Base-by-base conservation (phyloP, 2,888 invertebrate species). In the Syrphus vitripennis region DNA sequence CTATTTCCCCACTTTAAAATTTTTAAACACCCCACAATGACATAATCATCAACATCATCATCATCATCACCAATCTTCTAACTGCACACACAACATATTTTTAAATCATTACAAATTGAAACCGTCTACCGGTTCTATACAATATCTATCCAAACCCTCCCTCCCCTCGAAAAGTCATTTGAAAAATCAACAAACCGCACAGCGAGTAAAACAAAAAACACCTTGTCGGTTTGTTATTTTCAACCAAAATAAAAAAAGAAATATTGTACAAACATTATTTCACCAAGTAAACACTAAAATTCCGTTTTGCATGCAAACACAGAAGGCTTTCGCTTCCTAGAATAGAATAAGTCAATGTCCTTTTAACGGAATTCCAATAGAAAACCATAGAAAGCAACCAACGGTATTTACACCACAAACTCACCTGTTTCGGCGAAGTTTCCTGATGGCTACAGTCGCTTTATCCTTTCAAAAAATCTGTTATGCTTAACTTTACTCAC, bases 391-490 rank as follows among this genome's bases (percentile, higher is more conserved):
- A 29, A 57, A 29, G 31, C 69, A 63, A 37, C 63, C 45, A 40
- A 34, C 3, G 48, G 65, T 31, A 65, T 42, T 29, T 19, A 24
- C 37, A 14, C 55, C 31, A 59, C 16, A 19, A 53, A 37, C 69
- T 70, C 61, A 74, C 72, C 83, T 78, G 74, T 48, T 74, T 50
- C 48, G 34, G 63, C 24, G 61, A 65, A 34, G 24, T 59, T 80
- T 65, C 75, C 80, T 74, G 55, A 24, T 26, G 10, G 21, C 24
- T 14, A 9, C 63, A n/a, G n/a, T 63, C 29, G 63, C 63, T 45
- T 29, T 80, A 83, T 83, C 83, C 80, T 80, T 83, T 74, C 67
- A 61, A 45, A 2, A 31, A 31, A 53, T 53, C 26, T 14, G 37
- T 29, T 67, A 16, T 16, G 55, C n/a, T 61, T 70, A 40, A 61